Evolutionary conservation across 2,797 vertebrate species (phyloP).

Genomic region (Ciconia nigra): DNA sequence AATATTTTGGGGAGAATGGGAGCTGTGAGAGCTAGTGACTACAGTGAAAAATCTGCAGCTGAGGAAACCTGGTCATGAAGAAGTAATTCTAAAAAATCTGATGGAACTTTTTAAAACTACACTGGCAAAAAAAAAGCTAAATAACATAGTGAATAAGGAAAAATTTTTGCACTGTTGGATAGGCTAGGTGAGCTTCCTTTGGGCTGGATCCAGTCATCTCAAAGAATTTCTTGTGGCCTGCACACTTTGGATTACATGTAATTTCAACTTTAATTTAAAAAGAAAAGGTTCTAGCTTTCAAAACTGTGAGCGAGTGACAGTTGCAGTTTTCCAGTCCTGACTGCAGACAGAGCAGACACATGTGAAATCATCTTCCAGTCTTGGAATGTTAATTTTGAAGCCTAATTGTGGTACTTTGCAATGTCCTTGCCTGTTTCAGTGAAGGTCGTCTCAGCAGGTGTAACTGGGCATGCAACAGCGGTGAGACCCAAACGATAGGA

Average conservation of each 20-base stretch:
- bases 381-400: background rate
- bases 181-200: background rate
- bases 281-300: background rate
- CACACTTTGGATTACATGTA: background rate
- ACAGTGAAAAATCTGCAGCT: background rate
- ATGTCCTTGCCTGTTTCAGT: background rate
- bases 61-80: background rate
- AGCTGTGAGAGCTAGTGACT: background rate
- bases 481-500: background rate
- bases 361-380: background rate
- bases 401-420: background rate
- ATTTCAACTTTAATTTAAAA: background rate
- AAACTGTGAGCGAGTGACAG: background rate
- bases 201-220: background rate
- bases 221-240: background rate
- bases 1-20: background rate
- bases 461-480: background rate
- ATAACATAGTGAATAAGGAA: background rate
- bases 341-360: background rate
- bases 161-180: background rate
- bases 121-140: background rate
- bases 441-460: background rate
- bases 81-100: background rate
- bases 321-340: background rate
- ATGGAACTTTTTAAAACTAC: background rate